Percentiles rank a stretch among this genome's conserved stretches.
Evolutionary conservation across 2,113 vertebrate genomes (phyloP).

Genomic region (Crotalus tigris): DNA sequence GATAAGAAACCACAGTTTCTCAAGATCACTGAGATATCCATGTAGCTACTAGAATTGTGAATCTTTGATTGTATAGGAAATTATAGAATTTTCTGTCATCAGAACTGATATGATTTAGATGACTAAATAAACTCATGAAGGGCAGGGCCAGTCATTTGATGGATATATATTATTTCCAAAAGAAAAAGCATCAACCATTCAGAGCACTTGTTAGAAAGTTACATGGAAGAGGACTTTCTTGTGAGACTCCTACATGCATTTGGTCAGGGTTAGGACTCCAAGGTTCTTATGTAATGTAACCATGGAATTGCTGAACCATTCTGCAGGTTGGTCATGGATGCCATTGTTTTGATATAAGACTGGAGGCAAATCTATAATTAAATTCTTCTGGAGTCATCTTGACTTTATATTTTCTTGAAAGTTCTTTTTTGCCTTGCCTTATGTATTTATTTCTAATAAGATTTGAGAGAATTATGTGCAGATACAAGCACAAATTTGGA

Average conservation of each 20-base stretch:
- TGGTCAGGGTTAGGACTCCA: neutral
- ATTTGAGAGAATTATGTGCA: neutral
- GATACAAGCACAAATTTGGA: neutral
- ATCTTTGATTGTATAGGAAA: neutral
- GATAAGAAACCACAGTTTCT: neutral
- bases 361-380: neutral
- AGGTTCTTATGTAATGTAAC: neutral
- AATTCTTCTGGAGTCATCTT: neutral
- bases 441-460: neutral
- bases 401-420: neutral
- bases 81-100: neutral
- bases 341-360: neutral
- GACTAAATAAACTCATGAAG: neutral
- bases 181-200: neutral
- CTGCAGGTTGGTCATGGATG: neutral
- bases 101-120: neutral
- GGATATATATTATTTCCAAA: neutral
- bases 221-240: neutral
- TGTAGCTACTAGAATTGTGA: neutral
- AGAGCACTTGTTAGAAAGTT: neutral
- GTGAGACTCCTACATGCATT: neutral
- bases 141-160: neutral
- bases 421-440: neutral
- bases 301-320: neutral
- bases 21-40: neutral